Conservation (phyloP, 2,113 vertebrate genomes). For the Bothrops jararaca region DNA sequence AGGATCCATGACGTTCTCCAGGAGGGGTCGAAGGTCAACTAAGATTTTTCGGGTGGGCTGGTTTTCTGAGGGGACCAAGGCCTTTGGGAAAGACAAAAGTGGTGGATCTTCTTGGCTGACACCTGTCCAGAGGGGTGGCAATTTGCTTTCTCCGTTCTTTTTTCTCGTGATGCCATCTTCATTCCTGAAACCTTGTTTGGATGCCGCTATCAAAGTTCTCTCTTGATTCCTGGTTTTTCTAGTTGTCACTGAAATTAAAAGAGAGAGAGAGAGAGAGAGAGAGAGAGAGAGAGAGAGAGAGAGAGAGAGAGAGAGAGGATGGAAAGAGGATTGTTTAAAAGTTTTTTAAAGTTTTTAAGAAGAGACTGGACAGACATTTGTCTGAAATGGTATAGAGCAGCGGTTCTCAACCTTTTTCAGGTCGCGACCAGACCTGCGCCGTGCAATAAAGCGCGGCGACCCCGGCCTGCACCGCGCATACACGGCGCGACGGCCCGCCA, state of each 20-base stretch:
- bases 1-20: conserved; percentile 47
- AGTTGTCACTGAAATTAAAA: not conserved
- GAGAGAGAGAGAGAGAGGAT: not conserved
- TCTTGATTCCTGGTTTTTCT: rapidly evolving
- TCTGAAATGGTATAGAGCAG: too few species aligned
- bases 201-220: rapidly evolving
- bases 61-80: conserved; percentile 1
- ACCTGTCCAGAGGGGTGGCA: rapidly evolving
- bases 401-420: too few species aligned
- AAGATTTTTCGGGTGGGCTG: conserved; percentile 33
- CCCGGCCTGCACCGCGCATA: too few species aligned
- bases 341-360: too few species aligned
- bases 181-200: rapidly evolving
- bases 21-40: conserved; percentile 56
- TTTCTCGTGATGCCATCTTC: not conserved
- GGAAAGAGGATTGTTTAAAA: not conserved
- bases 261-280: too few species aligned
- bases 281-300: not conserved
- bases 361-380: too few species aligned
- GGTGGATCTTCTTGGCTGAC: not conserved
- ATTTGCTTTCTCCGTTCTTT: rapidly evolving
- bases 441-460: too few species aligned
- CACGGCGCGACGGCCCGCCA: too few species aligned
- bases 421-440: too few species aligned
- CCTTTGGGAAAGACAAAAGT: not conserved